A percentile compares a stretch with the other conserved stretches of the same genome.
Conservation (phyloP, 2,113 vertebrate species). For the Periophthalmodon schlosseri region DNA sequence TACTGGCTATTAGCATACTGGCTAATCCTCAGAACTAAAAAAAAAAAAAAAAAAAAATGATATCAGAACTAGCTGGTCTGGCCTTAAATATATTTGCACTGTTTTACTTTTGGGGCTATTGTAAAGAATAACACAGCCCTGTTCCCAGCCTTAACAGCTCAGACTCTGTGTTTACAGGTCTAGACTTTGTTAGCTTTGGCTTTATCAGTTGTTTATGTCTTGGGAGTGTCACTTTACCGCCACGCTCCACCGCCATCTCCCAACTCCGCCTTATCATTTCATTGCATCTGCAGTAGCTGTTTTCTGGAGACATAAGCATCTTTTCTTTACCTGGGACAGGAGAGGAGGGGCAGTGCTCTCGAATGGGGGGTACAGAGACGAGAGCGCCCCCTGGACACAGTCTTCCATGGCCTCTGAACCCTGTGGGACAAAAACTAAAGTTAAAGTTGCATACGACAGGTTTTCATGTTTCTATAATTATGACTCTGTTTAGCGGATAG, state of each 20-base stretch:
- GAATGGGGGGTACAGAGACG: conserved; percentile 89
- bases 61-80: too few species aligned
- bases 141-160: neutral
- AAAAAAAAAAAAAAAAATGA: too few species aligned
- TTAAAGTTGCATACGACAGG: too few species aligned
- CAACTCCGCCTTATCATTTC: conserved; percentile 23
- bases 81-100: too few species aligned
- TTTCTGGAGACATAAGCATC: neutral
- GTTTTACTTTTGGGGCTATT: too few species aligned
- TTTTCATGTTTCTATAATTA: too few species aligned
- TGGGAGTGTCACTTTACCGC: conserved; percentile 11
- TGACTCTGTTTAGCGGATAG: too few species aligned
- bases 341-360: conserved; percentile 90
- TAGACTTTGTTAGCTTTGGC: conserved; percentile 37
- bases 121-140: neutral
- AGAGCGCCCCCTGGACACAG: conserved; percentile 91
- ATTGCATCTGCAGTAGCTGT: conserved; percentile 30
- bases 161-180: conserved; percentile 11
- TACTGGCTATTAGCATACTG: too few species aligned
- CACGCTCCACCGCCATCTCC: neutral
- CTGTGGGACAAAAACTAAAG: conserved; percentile 60
- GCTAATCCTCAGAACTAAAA: too few species aligned
- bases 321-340: conserved; percentile 80
- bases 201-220: conserved; percentile 21
- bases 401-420: conserved; percentile 92